Evolutionary conservation across 2,797 vertebrate genomes (phyloP).

Genomic region (Okamejei kenojei): DNA sequence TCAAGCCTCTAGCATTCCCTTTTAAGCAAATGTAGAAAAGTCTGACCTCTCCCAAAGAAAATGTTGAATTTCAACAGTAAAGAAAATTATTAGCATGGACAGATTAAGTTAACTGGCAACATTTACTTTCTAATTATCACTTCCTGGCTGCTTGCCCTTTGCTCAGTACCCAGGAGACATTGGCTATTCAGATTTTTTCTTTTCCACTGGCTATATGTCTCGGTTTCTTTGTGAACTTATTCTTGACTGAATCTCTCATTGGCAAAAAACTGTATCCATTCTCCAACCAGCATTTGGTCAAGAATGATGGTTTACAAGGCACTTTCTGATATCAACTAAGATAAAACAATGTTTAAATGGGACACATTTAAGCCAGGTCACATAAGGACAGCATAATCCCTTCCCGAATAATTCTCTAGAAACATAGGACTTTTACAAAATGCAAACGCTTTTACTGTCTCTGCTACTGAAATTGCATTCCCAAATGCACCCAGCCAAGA

Average conservation of each 20-base stretch:
- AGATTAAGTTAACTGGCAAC: not conserved
- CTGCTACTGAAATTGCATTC: not conserved
- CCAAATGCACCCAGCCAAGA: not conserved
- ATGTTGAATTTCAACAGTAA: constrained; percentile 17
- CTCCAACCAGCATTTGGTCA: not conserved
- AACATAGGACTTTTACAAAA: not conserved
- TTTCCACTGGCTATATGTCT: not conserved
- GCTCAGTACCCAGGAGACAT: not conserved
- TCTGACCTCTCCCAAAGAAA: constrained; percentile 21
- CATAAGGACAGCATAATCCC: not conserved
- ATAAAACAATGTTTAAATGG: not conserved
- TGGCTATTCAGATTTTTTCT: not conserved
- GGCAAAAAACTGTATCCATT: not conserved
- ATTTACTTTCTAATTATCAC: constrained; percentile 4
- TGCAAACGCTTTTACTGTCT: not conserved
- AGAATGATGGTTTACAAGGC: not conserved
- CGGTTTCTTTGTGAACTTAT: not conserved
- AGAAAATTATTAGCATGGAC: not conserved
- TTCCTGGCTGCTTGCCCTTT: constrained; percentile 29
- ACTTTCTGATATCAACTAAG: not conserved
- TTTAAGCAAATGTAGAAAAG: not conserved
- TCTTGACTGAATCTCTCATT: not conserved
- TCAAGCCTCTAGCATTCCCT: not conserved
- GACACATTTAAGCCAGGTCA: not conserved
- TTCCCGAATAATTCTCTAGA: not conserved